Conservation (phyloP, 1,140 invertebrate species). For the Philopotamus ludificatus region DNA sequence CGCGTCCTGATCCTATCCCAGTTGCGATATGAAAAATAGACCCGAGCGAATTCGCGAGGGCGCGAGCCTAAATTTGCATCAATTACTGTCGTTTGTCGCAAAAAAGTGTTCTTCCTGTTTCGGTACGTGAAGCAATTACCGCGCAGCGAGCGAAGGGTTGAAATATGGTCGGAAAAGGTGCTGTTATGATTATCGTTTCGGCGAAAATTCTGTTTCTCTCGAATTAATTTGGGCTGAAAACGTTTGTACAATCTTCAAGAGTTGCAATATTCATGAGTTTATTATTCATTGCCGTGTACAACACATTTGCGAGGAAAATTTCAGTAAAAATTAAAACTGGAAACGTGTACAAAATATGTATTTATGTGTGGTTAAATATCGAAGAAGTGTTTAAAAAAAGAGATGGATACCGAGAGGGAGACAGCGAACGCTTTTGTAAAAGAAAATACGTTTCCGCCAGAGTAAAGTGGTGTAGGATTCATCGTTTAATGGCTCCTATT, state of each 20-base stretch:
- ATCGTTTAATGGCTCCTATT: constrained; percentile 12
- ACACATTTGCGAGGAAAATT: too few species aligned
- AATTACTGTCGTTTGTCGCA: too few species aligned
- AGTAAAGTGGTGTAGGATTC: neutral
- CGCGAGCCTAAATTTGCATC: too few species aligned
- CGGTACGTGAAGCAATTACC: too few species aligned
- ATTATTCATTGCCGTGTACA: neutral
- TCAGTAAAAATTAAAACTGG: neutral
- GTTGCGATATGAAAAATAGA: too few species aligned
- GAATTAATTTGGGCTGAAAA: neutral
- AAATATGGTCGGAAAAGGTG: neutral
- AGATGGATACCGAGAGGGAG: too few species aligned
- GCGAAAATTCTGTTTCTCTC: neutral
- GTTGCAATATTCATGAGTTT: neutral
- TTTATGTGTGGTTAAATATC: neutral
- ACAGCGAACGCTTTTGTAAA: neutral
- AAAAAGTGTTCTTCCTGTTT: too few species aligned
- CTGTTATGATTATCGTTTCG: neutral
- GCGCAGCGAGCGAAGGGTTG: too few species aligned
- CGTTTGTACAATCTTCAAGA: neutral
- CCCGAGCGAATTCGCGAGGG: too few species aligned
- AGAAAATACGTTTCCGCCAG: neutral
- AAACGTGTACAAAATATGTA: neutral
- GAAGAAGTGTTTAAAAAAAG: too few species aligned
- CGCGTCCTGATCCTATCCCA: too few species aligned